These are phyloP conservation scores for Dascyllus trimaculatus DNA, from an alignment of 2,113 vertebrate genomes.

Conservation along the genomic window DNA sequence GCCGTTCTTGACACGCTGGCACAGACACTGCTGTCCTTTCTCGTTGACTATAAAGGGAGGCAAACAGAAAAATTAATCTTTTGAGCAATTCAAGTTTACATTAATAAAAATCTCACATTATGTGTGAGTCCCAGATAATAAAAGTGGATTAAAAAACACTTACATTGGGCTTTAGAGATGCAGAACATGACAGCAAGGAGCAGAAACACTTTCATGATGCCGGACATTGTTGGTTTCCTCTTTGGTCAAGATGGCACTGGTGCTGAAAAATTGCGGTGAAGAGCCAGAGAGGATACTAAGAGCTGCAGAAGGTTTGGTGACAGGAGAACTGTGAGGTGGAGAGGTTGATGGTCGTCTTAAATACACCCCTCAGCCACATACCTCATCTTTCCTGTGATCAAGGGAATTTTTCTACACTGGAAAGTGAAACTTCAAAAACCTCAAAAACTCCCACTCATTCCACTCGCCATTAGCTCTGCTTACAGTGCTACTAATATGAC, in stretches of 20 bases:
- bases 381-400: conserved; percentile 38
- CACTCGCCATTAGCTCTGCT: neutral
- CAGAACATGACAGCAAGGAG: conserved; percentile 61
- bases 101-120: neutral
- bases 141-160: conserved; percentile 29
- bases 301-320: neutral
- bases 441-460: neutral
- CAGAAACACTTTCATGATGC: conserved; percentile 62
- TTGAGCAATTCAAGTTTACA: neutral
- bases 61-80: neutral
- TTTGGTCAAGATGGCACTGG: conserved; percentile 3
- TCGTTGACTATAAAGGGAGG: conserved; percentile 38
- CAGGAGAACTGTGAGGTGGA: conserved; percentile 23
- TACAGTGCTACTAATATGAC: neutral
- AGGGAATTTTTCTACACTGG: conserved; percentile 42
- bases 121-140: neutral
- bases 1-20: neutral
- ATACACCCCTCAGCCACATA: conserved; percentile 4
- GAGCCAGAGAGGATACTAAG: neutral
- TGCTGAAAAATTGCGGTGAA: neutral
- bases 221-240: conserved; percentile 61
- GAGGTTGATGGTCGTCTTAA: conserved; percentile 9
- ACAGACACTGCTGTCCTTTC: conserved; percentile 61
- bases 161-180: conserved; percentile 67
- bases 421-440: conserved; percentile 68